phyloP scores from a whole-genome alignment of 2,797 vertebrate species.

The Pipistrellus pipistrellus region DNA sequence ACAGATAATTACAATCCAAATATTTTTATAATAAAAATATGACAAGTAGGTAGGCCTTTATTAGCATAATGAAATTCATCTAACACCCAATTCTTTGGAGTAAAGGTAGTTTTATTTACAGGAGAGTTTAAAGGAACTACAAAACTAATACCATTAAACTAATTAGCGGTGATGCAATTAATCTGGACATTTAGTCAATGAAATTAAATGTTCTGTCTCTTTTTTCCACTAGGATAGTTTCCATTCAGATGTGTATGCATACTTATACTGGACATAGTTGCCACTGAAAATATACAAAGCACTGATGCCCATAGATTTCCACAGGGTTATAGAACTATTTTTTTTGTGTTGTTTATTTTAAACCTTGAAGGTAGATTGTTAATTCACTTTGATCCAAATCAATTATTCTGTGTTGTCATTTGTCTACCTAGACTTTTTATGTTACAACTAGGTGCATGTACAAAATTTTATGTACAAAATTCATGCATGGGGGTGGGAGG shows the following conservation, averaged over 20 bases:
- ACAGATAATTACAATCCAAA: conserved; percentile 78
- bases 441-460: neutral
- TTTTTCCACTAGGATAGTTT: conserved; percentile 16
- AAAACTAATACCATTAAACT: conserved; percentile 63
- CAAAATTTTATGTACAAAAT: no score
- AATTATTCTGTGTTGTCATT: conserved; percentile 39
- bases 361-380: neutral
- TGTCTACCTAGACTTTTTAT: neutral
- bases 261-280: neutral
- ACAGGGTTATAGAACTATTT: neutral
- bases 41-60: conserved; percentile 68
- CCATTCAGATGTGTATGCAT: neutral
- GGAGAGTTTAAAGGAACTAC: neutral
- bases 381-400: neutral
- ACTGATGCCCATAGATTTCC: neutral
- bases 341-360: conserved; percentile 15
- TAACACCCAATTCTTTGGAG: conserved; percentile 61
- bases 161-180: conserved; percentile 72
- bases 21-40: conserved; percentile 73
- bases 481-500: no score
- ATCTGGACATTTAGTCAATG: conserved; percentile 60
- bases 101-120: conserved; percentile 74
- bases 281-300: neutral
- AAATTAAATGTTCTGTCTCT: conserved; percentile 39
- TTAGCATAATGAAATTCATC: conserved; percentile 61